Percentiles rank a stretch among this genome's conserved stretches.
These are phyloP conservation scores for Trichonephila clavipes DNA, from an alignment of 1,140 invertebrate species.

Conservation along the genomic window DNA sequence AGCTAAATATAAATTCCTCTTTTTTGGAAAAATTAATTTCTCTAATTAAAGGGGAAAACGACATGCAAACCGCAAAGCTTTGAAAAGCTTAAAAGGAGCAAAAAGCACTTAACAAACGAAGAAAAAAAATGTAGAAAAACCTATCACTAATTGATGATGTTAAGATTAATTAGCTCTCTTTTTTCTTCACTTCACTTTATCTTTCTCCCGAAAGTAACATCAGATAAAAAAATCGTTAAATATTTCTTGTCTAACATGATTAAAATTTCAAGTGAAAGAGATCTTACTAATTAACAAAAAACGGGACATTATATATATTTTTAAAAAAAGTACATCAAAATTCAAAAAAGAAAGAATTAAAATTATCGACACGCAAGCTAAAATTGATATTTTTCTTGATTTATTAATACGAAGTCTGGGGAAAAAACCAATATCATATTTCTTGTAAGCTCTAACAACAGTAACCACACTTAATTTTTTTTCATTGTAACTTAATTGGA, in stretches of 20 bases:
- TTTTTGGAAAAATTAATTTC: not conserved
- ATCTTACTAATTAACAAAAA: not conserved
- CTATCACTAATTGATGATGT: not conserved
- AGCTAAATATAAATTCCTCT: no score
- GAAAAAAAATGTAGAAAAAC: no score
- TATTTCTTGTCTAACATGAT: not conserved
- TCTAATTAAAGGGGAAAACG: not conserved
- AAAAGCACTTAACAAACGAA: no score
- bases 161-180: not conserved
- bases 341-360: not conserved
- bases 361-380: not conserved
- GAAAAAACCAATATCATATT: constrained; percentile 1
- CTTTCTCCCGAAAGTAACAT: not conserved
- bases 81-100: no score
- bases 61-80: no score
- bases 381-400: not conserved
- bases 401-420: not conserved
- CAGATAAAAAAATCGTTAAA: not conserved
- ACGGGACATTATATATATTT: not conserved
- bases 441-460: not conserved
- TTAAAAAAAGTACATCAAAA: not conserved
- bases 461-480: no score
- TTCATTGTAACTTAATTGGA: not conserved
- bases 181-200: not conserved
- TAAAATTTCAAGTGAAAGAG: not conserved